These are phyloP conservation scores for Microcaecilia unicolor DNA, from an alignment of 2,797 vertebrate genomes.

Conservation along the genomic window DNA sequence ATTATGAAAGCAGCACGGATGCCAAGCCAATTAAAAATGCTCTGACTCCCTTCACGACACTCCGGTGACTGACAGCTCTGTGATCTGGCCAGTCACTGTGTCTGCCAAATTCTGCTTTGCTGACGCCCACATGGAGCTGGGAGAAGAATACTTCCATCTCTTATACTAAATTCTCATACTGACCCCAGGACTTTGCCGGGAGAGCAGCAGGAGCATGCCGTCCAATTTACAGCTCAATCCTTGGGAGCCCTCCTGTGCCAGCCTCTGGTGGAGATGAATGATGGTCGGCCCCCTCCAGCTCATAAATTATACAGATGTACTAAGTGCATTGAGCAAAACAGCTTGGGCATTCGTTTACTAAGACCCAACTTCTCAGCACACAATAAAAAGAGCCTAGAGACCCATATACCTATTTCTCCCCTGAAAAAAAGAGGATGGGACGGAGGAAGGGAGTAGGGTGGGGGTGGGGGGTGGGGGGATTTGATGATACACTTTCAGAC, in stretches of 20 bases:
- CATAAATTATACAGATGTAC: constrained; percentile 95
- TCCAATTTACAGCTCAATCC: constrained; percentile 92
- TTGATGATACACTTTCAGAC: too few relatives aligned
- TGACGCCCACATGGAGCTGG: constrained; percentile 56
- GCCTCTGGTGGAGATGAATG: constrained; percentile 76
- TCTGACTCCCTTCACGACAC: constrained; percentile 36
- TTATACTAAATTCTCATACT: constrained; percentile 64
- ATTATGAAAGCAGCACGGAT: constrained; percentile 69
- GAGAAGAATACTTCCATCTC: constrained; percentile 61
- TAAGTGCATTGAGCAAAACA: constrained; percentile 85
- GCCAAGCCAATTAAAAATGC: constrained; percentile 66
- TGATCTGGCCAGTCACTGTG: constrained; percentile 48
- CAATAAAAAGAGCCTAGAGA: constrained; percentile 35
- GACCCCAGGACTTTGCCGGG: constrained; percentile 60
- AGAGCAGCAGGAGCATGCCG: constrained; percentile 76
- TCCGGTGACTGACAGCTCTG: constrained; percentile 72
- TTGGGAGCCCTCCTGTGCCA: constrained; percentile 72
- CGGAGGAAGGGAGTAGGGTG: too few relatives aligned
- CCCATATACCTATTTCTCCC: neutral
- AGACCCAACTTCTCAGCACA: constrained; percentile 47
- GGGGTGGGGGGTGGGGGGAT: too few relatives aligned
- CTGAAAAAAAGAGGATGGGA: too few relatives aligned
- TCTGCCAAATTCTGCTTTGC: constrained; percentile 56
- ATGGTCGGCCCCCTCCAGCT: constrained; percentile 77
- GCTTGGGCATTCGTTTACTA: constrained; percentile 48